A percentile compares a stretch with the other conserved stretches of the same genome.
These are phyloP conservation scores for Puffinus mauretanicus DNA, from an alignment of 2,113 vertebrate genomes.

Conservation along the genomic window DNA sequence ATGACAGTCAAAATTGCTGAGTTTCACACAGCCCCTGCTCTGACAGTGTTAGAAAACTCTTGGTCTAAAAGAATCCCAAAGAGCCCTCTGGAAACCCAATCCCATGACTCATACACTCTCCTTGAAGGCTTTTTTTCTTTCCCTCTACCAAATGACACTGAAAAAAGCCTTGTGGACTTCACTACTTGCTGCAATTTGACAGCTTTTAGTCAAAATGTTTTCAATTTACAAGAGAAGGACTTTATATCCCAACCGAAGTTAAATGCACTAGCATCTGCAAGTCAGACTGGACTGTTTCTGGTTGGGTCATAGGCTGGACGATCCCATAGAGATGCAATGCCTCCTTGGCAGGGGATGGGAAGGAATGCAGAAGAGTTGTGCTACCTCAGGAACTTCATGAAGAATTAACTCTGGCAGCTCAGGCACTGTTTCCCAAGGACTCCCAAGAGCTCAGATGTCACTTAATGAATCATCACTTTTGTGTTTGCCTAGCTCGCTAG, in stretches of 20 bases:
- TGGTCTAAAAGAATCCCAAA: conserved; percentile 28
- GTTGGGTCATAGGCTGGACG: neutral
- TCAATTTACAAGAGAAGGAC: neutral
- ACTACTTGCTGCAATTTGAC: neutral
- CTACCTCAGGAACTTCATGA: neutral
- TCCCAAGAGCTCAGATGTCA: neutral
- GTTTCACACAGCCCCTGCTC: conserved; percentile 48
- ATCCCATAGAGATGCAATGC: neutral
- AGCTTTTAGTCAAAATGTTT: conserved; percentile 45
- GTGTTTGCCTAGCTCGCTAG: neutral
- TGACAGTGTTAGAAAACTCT: conserved; percentile 42
- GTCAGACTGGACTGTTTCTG: neutral
- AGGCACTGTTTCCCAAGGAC: neutral
- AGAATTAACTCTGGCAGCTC: neutral
- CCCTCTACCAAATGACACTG: neutral
- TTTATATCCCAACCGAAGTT: neutral
- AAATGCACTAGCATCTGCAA: neutral
- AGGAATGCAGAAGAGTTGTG: neutral
- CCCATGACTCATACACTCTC: conserved; percentile 20
- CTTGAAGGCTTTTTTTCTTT: conserved; percentile 33
- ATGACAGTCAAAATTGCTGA: conserved; percentile 60
- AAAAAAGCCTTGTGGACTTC: conserved; percentile 1
- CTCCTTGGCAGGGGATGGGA: neutral
- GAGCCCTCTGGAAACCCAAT: conserved; percentile 24
- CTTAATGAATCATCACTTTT: neutral